These are phyloP conservation scores for Daboia siamensis DNA, from an alignment of 2,113 vertebrate genomes.

Conservation along the genomic window DNA sequence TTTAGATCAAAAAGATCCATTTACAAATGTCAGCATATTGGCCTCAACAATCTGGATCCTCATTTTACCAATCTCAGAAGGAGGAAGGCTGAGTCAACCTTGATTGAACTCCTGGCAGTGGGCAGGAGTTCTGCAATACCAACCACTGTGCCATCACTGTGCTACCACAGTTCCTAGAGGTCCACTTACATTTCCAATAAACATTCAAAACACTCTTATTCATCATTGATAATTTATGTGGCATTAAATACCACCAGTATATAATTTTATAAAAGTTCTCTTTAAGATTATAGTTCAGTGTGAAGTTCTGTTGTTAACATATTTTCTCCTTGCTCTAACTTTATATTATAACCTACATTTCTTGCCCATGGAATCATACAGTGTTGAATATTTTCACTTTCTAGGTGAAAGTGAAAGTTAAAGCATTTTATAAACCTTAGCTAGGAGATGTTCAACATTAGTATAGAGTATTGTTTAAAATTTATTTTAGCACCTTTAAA, in stretches of 20 bases:
- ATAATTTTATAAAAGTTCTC: background rate
- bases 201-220: background rate
- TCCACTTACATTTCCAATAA: background rate
- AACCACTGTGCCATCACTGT: background rate
- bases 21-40: background rate
- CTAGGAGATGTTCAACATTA: too few relatives aligned
- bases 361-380: too few relatives aligned
- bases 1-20: background rate
- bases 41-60: background rate
- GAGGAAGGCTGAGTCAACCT: background rate
- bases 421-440: too few relatives aligned
- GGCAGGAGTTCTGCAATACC: background rate
- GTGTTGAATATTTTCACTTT: too few relatives aligned
- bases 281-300: background rate
- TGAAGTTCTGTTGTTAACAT: background rate
- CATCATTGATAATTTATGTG: background rate
- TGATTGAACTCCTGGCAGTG: background rate
- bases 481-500: too few relatives aligned
- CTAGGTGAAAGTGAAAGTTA: too few relatives aligned
- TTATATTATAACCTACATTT: too few relatives aligned
- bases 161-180: background rate
- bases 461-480: too few relatives aligned
- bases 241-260: background rate
- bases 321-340: background rate
- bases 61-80: background rate